Evolutionary conservation across 1,140 invertebrate species (phyloP).

Genomic region (Brachionus koreanus): DNA sequence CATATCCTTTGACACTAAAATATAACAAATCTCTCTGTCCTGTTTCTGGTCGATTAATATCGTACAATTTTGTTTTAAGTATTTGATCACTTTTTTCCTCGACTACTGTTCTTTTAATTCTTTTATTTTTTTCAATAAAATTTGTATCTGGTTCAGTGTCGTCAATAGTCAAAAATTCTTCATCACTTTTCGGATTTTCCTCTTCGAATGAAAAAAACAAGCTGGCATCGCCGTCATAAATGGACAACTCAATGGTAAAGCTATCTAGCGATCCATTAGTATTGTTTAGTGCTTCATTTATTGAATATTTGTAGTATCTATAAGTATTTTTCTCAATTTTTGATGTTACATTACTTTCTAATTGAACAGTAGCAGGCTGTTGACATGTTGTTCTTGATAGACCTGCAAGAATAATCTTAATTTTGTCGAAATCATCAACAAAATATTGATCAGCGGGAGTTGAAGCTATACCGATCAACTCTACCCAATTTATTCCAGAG

Average conservation of each 20-base stretch:
- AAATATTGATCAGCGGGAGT: slow-evolving; percentile 25
- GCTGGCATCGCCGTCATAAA: background rate
- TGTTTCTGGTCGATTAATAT: background rate
- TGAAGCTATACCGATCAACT: slow-evolving; percentile 6
- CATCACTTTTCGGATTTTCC: slow-evolving; percentile 8
- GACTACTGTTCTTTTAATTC: background rate
- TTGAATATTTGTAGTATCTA: slow-evolving; percentile 7
- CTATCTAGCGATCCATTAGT: background rate
- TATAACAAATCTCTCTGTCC: background rate
- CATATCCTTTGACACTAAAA: slow-evolving; percentile 8
- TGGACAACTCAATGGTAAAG: background rate
- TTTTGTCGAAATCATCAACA: slow-evolving; percentile 11
- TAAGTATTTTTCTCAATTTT: background rate
- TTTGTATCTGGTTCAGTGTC: background rate
- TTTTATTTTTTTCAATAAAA: slow-evolving; percentile 4
- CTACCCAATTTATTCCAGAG: background rate
- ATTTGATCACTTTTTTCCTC: background rate
- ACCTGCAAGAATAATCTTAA: background rate
- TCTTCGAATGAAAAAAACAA: slow-evolving; percentile 18
- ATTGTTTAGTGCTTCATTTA: background rate
- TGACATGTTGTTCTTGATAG: background rate
- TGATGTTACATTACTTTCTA: background rate
- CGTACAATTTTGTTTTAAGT: background rate
- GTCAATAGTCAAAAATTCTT: background rate
- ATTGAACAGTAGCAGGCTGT: background rate